phyloP scores from a whole-genome alignment of 2,113 vertebrate genomes.

The Papio anubis region DNA sequence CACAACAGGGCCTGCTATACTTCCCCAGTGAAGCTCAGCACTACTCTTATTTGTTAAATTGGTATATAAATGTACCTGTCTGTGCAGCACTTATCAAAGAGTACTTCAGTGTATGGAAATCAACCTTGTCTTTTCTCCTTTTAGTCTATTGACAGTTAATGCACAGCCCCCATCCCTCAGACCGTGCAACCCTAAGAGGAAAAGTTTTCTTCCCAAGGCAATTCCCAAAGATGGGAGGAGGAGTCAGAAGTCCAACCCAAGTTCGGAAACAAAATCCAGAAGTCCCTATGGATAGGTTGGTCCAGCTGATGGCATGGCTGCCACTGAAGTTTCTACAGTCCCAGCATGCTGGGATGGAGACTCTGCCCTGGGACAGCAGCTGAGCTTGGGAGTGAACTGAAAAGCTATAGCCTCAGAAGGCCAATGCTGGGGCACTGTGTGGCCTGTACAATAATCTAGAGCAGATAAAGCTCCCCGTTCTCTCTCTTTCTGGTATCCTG shows the following conservation, averaged over 20 bases:
- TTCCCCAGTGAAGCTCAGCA: neutral
- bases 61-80: neutral
- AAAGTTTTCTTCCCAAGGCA: neutral
- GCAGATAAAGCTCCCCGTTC: rapidly evolving
- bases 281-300: too few relatives aligned
- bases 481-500: neutral
- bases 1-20: neutral
- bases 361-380: rapidly evolving
- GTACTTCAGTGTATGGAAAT: neutral
- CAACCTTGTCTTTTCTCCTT: neutral
- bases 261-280: neutral
- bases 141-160: neutral
- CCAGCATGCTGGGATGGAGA: rapidly evolving
- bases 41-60: neutral
- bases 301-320: neutral
- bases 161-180: neutral
- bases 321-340: neutral
- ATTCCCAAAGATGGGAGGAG: neutral
- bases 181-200: neutral
- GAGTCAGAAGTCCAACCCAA: neutral
- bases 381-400: neutral
- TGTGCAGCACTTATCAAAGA: too few relatives aligned
- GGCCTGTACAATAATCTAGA: too few relatives aligned
- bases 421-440: rapidly evolving
- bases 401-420: neutral